Evolutionary conservation across 2,113 vertebrate species (phyloP).

Genomic region (Channa maculata): DNA sequence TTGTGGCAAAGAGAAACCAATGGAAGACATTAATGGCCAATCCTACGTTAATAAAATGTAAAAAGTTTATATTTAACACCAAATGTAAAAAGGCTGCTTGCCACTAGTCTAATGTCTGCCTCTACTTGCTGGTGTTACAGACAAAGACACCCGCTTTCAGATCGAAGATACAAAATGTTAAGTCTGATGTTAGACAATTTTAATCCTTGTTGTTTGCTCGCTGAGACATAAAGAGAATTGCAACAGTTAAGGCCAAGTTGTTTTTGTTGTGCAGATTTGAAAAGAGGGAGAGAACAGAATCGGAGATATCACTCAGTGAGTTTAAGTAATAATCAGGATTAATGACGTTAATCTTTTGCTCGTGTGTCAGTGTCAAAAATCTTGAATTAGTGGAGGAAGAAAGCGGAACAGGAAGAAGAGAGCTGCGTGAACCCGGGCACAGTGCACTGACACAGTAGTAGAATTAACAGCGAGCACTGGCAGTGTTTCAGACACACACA

Average conservation of each 20-base stretch:
- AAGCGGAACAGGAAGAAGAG: slow-evolving; percentile 32
- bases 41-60: slow-evolving; percentile 8
- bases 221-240: slow-evolving; percentile 41
- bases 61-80: not conserved
- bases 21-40: slow-evolving; percentile 21
- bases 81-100: not conserved
- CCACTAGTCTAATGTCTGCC: slow-evolving; percentile 48
- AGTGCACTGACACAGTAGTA: slow-evolving; percentile 56
- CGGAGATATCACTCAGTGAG: slow-evolving; percentile 70
- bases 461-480: slow-evolving; percentile 53
- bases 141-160: slow-evolving; percentile 25
- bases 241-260: slow-evolving; percentile 52
- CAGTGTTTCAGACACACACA: slow-evolving; percentile 63
- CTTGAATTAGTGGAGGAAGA: slow-evolving; percentile 72
- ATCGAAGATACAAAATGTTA: slow-evolving; percentile 57
- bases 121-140: slow-evolving; percentile 52
- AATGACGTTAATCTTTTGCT: slow-evolving; percentile 79
- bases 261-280: slow-evolving; percentile 49
- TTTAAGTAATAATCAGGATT: slow-evolving; percentile 78
- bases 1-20: slow-evolving; percentile 7
- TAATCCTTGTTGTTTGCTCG: slow-evolving; percentile 49
- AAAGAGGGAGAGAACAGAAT: not conserved
- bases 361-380: slow-evolving; percentile 73
- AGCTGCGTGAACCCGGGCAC: slow-evolving; percentile 54
- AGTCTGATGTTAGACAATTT: slow-evolving; percentile 63